A percentile compares a stretch with the other conserved stretches of the same genome.
phyloP scores from a whole-genome alignment of 2,113 vertebrate species.

The Callocephalon fimbriatum region DNA sequence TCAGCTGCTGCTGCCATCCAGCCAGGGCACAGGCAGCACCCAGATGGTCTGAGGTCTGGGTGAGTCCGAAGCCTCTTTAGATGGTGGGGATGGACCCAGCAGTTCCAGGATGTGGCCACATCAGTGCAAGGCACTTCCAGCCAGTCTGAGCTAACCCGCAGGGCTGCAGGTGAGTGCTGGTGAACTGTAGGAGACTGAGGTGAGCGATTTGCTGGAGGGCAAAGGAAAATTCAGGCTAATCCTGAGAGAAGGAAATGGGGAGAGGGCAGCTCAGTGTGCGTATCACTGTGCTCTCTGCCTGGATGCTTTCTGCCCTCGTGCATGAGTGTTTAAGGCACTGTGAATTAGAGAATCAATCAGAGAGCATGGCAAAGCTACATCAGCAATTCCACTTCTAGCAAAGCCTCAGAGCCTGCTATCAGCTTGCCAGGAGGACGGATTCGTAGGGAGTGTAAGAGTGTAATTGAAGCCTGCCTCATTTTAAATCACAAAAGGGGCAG shows the following conservation, averaged over 20 bases:
- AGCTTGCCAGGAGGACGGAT: background rate
- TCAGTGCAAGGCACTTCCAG: accelerated
- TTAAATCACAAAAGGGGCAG: background rate
- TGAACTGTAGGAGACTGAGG: background rate
- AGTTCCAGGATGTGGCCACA: background rate
- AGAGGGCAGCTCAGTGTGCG: background rate
- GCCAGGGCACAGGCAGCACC: background rate
- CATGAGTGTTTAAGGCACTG: background rate
- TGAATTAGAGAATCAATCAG: background rate
- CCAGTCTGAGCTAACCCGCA: background rate
- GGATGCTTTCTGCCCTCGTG: background rate
- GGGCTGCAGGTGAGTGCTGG: background rate
- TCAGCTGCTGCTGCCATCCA: background rate
- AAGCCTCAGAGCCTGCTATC: background rate
- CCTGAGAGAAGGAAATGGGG: background rate
- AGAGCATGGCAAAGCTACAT: background rate
- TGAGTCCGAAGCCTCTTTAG: background rate
- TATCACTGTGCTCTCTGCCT: background rate
- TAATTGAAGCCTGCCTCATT: background rate
- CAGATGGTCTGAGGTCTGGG: background rate
- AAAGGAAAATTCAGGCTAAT: background rate
- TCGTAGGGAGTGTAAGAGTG: background rate
- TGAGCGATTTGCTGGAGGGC: background rate
- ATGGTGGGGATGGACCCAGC: background rate
- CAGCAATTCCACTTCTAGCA: background rate